A percentile compares a stretch with the other conserved stretches of the same genome.
These are phyloP conservation scores for Sitobion miscanthi DNA, from an alignment of 1,140 invertebrate species.

Conservation along the genomic window DNA sequence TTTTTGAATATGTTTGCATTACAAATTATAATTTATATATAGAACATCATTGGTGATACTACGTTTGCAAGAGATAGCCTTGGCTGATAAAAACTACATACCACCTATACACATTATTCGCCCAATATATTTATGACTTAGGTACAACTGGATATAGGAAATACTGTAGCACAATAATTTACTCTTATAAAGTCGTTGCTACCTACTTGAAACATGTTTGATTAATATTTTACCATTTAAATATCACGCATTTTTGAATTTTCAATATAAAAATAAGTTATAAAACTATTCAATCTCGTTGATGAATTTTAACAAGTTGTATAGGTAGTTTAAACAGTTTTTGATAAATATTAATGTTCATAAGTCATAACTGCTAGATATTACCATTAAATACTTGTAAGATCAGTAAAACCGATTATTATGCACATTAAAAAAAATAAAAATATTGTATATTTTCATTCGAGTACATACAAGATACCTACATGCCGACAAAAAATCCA, in stretches of 20 bases:
- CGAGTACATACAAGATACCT: neutral
- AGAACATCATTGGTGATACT: neutral
- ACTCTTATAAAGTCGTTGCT: neutral
- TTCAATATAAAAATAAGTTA: too few relatives aligned
- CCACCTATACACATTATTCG: too few relatives aligned
- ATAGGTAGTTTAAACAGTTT: neutral
- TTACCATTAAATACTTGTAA: neutral
- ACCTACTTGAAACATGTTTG: neutral
- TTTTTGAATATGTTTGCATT: neutral
- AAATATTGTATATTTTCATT: neutral
- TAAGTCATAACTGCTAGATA: neutral
- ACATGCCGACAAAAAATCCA: neutral
- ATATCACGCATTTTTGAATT: neutral
- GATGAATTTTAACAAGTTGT: neutral
- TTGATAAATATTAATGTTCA: neutral
- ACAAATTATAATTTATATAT: neutral
- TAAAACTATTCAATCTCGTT: neutral
- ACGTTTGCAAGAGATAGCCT: neutral
- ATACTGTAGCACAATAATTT: neutral
- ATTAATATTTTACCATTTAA: neutral
- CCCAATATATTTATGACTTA: neutral
- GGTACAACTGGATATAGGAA: too few relatives aligned
- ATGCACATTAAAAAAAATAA: neutral
- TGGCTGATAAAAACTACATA: neutral
- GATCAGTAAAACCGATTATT: neutral